Conservation (phyloP, 2,797 vertebrate species). For the Prionace glauca region DNA sequence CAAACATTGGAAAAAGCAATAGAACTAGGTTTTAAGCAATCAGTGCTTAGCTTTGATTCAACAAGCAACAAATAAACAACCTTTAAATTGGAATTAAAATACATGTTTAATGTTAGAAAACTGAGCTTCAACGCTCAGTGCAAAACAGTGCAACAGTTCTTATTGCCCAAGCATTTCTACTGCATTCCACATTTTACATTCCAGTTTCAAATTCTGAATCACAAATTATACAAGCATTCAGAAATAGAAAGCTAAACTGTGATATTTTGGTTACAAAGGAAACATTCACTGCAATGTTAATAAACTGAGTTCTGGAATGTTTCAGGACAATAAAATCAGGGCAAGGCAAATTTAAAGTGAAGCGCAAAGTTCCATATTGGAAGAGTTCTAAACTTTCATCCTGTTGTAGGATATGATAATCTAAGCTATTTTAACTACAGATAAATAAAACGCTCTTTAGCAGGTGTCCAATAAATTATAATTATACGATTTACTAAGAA, state of each 20-base stretch:
- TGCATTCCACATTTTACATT: not conserved
- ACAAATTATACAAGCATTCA: not conserved
- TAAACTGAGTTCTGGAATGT: not conserved
- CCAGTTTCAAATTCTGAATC: not conserved
- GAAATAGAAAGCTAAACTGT: not conserved
- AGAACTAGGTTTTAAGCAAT: not conserved
- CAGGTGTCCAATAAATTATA: constrained; percentile 57
- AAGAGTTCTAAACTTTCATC: not conserved
- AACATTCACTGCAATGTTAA: not conserved
- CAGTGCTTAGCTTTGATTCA: not conserved
- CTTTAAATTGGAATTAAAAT: not conserved
- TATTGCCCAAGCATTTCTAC: not conserved
- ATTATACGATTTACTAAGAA: constrained; percentile 53
- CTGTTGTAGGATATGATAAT: not conserved
- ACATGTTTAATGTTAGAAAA: not conserved
- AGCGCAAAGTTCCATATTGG: not conserved
- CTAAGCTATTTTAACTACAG: not conserved
- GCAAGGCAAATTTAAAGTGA: not conserved
- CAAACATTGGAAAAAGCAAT: not conserved
- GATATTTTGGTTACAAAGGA: not conserved
- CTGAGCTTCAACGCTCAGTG: not conserved
- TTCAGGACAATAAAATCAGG: not conserved
- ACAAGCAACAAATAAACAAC: not conserved
- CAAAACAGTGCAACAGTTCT: not conserved
- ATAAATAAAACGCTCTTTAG: constrained; percentile 39